Conservation (phyloP, 2,113 vertebrate species). For the Nycticryphes semicollaris region DNA sequence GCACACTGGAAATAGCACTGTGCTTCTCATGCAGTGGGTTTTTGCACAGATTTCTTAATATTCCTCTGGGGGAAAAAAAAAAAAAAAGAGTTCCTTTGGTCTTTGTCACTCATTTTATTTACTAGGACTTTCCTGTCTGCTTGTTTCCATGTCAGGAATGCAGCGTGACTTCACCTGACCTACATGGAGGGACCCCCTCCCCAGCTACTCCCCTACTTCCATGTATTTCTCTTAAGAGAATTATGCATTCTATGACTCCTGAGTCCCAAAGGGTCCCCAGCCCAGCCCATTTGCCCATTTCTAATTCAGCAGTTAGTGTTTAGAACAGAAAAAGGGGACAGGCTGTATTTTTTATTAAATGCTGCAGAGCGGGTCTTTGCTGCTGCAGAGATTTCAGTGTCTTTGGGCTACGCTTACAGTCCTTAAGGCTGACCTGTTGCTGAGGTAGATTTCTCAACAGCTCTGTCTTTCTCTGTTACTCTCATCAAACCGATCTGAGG, state of each 20-base stretch:
- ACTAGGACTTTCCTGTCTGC: neutral
- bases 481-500: neutral
- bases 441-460: neutral
- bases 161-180: neutral
- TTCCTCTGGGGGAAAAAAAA: neutral
- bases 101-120: neutral
- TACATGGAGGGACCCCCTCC: rapidly evolving
- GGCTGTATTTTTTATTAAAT: neutral
- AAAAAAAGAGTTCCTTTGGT: neutral
- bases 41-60: neutral
- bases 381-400: neutral
- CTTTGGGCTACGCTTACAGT: neutral
- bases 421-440: neutral
- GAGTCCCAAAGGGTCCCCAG: neutral
- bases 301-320: neutral
- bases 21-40: neutral
- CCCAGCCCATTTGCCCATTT: neutral
- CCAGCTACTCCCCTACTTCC: rapidly evolving
- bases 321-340: neutral
- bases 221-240: neutral
- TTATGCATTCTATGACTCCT: neutral
- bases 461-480: neutral
- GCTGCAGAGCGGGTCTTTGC: neutral
- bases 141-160: rapidly evolving
- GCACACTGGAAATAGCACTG: neutral